Evolutionary conservation across 2,113 vertebrate species (phyloP), one percentile per base, ranked within the genome.

Genomic region (Genyomyrus donnyi): DNA sequence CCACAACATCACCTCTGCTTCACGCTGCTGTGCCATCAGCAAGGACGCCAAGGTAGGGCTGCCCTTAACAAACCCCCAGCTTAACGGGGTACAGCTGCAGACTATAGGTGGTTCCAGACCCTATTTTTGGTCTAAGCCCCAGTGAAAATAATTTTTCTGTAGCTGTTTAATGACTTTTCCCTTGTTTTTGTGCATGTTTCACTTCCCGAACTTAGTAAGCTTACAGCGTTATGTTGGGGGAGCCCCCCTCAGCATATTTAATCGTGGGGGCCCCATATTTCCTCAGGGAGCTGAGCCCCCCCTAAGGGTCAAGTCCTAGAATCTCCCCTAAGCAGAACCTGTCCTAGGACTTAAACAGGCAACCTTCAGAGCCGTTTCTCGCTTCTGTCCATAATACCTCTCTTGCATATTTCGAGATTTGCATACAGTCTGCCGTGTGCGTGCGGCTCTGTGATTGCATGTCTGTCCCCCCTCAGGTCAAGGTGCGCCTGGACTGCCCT

Each of bases 21-120:
- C 97, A 0, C 95, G 95, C 46, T 98, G 97, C 95, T 98, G 97
- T 91, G 97, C 97, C 94, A 97, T 98, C 94, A 95, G 93, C 91
- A 93, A 95, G 89, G 94, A 95, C 0, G 91, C 92, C 17, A 96
- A 95, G 95, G 95, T 96, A 80, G 24, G 0, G 77, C 13, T 46
- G 13, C 13, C 27, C 19, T 8, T n/a, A 9, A 13, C 19, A 10
- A 84, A 46, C 45, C 42, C 45, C 8, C 21, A 9, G 83, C 45
- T n/a, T 85, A 21, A 21, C 19, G 1, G 80, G 21, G 42, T n/a
- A 21, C 39, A 24, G 48, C 39, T 13, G 35, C 42, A 83, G 39
- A 77, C 21, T 2, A 24, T 8, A 31, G 62, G n/a, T 31, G n/a
- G 27, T 70, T 31, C 62, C 10, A 31, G 62, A 31, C 62, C 62